Base-by-base conservation (phyloP, 1,140 invertebrate genomes). In the Tetragnatha versicolor region DNA sequence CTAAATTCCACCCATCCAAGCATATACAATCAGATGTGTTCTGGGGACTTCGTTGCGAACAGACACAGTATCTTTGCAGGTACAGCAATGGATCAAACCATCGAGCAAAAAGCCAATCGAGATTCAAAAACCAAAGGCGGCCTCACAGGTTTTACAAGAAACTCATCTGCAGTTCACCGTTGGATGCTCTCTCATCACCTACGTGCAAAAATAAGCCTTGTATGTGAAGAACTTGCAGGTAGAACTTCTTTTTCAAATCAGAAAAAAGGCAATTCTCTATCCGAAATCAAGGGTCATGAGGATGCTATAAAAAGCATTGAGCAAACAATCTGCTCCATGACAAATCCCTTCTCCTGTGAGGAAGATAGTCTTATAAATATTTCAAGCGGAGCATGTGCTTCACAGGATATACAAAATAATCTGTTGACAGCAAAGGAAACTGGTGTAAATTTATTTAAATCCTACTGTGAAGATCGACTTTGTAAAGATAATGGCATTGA, bases 21-120 rank as follows among this genome's bases (percentile, higher is more conserved):
- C 33, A 31, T 63, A 63, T 33, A 35, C 2, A 6, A 25, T 12
- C 9, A 66, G 22, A n/a, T 39, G 9, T 20, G 20, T 20, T 12
- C 9, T 39, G 79, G 79, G 12, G 35, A 61, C 25, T 81, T 81
- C 49, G 77, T 79, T 31, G 75, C 73, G 5, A 79, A 82, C 35
- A 25, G 72, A 5, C 33, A 68, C 5, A 25, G 58, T 49, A 12
- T 14, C 6, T 69, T 69, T 35, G 27, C 10, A 12, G n/a, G 33
- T 10, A 47, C 72, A 78, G 9, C 81, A 27, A 55, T 79, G 0
- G 80, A 81, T 35, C 69, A 82, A 68, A 60, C 65, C 3, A 55
- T 78, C 5, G 77, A 81, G 49, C 69, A 81, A 80, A 81, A 70
- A 9, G 65, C 68, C 0, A 82, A 81, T 47, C 58, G 55, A 39